Evolutionary conservation across 2,113 vertebrate genomes (phyloP).

Genomic region (Fulica atra): DNA sequence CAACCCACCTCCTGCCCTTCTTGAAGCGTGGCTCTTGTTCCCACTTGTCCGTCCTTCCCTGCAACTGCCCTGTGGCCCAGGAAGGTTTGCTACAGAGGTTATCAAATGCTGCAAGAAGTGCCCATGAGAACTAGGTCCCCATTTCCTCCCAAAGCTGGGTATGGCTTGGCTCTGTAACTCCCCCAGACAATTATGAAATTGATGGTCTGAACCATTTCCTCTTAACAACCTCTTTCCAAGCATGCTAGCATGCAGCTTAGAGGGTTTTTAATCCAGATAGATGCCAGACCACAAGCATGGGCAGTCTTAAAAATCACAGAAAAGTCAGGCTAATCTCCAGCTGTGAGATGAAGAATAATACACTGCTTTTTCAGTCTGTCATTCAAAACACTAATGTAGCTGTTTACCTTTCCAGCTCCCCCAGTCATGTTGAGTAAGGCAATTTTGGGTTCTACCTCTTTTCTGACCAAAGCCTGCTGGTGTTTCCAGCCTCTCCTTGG

Average conservation of each 20-base stretch:
- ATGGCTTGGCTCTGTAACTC: background rate
- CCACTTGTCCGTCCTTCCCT: rapidly evolving
- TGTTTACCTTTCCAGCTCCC: background rate
- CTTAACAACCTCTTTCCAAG: background rate
- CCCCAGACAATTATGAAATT: background rate
- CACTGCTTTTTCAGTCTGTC: background rate
- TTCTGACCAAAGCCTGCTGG: background rate
- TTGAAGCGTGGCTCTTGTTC: background rate
- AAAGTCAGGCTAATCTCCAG: background rate
- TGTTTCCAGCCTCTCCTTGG: background rate
- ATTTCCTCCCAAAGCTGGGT: background rate
- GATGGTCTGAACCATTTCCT: background rate
- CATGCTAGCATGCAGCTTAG: background rate
- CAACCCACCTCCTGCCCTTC: background rate
- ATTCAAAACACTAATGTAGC: background rate
- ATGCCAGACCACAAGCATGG: background rate
- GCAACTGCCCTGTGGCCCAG: background rate
- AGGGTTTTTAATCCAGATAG: background rate
- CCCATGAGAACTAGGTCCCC: background rate
- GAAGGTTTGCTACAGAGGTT: background rate
- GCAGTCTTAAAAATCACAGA: background rate
- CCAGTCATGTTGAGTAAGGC: rapidly evolving
- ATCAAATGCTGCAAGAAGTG: background rate
- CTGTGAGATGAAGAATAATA: background rate
- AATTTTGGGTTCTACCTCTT: background rate